Conservation (phyloP, 2,888 invertebrate species). For the Cybosia mesomella region DNA sequence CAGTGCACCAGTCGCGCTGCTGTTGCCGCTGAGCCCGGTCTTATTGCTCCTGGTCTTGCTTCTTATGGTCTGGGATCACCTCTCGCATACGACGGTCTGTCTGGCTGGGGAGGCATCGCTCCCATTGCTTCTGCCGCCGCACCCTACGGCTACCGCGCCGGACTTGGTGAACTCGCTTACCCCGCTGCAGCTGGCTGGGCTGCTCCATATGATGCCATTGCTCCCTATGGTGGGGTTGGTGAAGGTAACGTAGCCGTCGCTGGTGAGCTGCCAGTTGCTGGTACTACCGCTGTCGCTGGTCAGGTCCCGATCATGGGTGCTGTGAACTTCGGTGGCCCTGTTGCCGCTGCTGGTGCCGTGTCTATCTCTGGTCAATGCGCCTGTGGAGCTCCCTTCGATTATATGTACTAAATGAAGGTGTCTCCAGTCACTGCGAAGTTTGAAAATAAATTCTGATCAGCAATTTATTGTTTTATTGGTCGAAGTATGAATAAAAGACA, state of each 20-base stretch:
- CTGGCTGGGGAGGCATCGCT: background rate
- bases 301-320: conserved; percentile 63
- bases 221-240: conserved; percentile 40
- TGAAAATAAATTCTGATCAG: background rate
- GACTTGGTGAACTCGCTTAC: conserved; percentile 9
- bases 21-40: conserved; percentile 10
- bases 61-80: conserved; percentile 13
- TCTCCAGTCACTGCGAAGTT: too few relatives aligned
- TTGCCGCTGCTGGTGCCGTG: conserved; percentile 62
- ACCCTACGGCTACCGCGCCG: conserved; percentile 14
- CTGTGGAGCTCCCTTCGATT: conserved; percentile 36
- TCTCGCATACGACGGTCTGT: conserved; percentile 4
- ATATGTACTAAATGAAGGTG: conserved; percentile 2
- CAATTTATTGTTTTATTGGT: too few relatives aligned
- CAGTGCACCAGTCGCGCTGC: conserved; percentile 26
- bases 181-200: conserved; percentile 11
- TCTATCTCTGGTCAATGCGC: conserved; percentile 62
- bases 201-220: background rate
- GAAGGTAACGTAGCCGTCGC: conserved; percentile 55
- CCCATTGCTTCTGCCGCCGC: conserved; percentile 2
- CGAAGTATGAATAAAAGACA: too few relatives aligned
- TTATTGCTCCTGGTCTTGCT: background rate
- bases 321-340: conserved; percentile 60
- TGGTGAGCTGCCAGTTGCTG: conserved; percentile 60
- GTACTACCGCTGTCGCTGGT: conserved; percentile 55